A percentile compares a stretch with the other conserved stretches of the same genome.
Evolutionary conservation across 2,797 vertebrate genomes (phyloP).

Genomic region (Bovichtus variegatus): DNA sequence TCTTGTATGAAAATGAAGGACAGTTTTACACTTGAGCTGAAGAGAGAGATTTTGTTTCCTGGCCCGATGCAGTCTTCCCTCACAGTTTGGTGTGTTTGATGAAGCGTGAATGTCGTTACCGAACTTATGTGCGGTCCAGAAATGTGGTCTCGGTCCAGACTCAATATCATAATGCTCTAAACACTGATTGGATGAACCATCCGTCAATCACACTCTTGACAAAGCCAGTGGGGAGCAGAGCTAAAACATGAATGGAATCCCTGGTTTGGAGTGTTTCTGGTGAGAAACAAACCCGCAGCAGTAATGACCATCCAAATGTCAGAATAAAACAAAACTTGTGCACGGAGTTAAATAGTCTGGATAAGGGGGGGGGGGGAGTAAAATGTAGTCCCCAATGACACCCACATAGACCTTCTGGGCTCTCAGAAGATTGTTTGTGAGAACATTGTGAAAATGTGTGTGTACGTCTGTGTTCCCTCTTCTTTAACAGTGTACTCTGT

Average conservation of each 20-base stretch:
- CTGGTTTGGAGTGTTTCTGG: neutral
- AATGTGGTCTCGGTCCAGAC: too few species aligned
- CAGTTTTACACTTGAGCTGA: neutral
- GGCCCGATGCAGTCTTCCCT: neutral
- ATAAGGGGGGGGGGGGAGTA: neutral
- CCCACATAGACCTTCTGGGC: neutral
- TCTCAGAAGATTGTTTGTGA: slow-evolving; percentile 7
- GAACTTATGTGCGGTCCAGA: neutral
- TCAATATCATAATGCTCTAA: too few species aligned
- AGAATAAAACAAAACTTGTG: neutral
- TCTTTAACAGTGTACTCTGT: neutral
- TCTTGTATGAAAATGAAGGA: neutral
- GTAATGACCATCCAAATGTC: neutral
- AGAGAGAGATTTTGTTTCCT: neutral
- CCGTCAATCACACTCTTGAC: too few species aligned
- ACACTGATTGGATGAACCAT: too few species aligned
- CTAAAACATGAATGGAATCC: neutral
- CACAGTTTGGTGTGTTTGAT: neutral
- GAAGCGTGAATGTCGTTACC: neutral
- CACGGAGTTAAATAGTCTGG: neutral
- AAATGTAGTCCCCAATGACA: neutral
- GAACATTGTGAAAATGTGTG: slow-evolving; percentile 3
- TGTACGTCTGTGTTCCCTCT: neutral
- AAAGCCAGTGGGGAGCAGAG: too few species aligned
- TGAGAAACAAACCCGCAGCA: neutral